A percentile compares a stretch with the other conserved stretches of the same genome.
These are phyloP conservation scores for Glyptemys insculpta DNA, from an alignment of 2,797 vertebrate species.

Conservation along the genomic window DNA sequence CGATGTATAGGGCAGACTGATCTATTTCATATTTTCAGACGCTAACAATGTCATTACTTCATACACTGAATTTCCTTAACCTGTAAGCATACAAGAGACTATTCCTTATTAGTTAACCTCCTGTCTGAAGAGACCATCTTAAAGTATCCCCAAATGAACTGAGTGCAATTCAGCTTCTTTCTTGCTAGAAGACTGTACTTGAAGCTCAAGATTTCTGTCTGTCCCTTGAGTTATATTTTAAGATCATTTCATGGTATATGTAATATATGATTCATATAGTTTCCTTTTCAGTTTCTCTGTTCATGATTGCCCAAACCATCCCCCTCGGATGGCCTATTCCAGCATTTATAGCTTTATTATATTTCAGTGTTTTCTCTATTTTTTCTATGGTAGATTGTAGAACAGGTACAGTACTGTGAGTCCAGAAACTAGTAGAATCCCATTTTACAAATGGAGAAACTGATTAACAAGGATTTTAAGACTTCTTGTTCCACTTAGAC, in stretches of 20 bases:
- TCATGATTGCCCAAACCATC: not conserved
- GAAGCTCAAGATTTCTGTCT: not conserved
- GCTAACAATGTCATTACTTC: slow-evolving; percentile 14
- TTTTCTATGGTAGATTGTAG: not conserved
- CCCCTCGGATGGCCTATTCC: not conserved
- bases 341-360: not conserved
- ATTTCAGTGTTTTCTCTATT: not conserved
- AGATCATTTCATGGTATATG: not conserved
- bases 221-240: not conserved
- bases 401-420: not conserved
- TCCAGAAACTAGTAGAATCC: not conserved
- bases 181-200: not conserved
- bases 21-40: not conserved
- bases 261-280: not conserved
- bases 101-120: not conserved
- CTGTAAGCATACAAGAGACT: not conserved
- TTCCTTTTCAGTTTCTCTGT: not conserved
- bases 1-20: not conserved
- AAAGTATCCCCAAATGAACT: not conserved
- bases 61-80: not conserved
- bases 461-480: not conserved
- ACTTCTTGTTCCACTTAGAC: not conserved
- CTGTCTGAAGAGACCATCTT: not conserved
- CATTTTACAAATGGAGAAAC: not conserved
- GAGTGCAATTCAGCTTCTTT: no score